Conservation (phyloP, 2,797 vertebrate species). For the Scolopax bukidnonensis region DNA sequence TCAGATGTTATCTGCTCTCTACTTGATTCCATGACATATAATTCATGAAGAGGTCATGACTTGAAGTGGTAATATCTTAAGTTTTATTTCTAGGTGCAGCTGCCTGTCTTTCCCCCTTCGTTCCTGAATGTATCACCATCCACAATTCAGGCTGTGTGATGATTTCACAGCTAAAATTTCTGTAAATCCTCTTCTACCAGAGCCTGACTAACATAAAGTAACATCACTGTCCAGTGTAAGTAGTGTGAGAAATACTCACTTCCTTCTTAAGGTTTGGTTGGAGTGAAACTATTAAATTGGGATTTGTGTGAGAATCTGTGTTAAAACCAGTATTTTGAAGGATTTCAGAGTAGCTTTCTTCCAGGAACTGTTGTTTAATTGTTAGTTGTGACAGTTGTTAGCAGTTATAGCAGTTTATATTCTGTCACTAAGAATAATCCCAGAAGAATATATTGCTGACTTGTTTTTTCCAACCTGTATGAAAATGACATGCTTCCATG, state of each 20-base stretch:
- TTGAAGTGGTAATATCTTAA: neutral
- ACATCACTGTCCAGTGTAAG: neutral
- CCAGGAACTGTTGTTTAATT: neutral
- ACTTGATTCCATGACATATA: neutral
- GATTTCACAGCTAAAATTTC: neutral
- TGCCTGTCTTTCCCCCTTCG: neutral
- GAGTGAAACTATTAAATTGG: accelerated
- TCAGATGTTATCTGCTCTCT: neutral
- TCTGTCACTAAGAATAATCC: neutral
- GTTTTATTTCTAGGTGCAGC: neutral
- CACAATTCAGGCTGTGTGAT: neutral
- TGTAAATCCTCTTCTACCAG: neutral
- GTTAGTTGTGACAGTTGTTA: neutral
- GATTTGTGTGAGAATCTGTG: neutral
- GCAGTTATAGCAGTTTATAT: neutral
- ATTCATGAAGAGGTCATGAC: neutral
- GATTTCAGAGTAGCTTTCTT: neutral
- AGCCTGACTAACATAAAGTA: neutral
- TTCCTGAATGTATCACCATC: neutral
- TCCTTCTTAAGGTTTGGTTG: neutral
- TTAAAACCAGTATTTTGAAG: neutral
- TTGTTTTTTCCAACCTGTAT: accelerated
- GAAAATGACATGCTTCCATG: accelerated
- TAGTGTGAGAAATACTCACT: neutral
- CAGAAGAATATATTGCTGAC: neutral